Evolutionary conservation across 2,113 vertebrate species (phyloP), one percentile per base, ranked within the genome.

Genomic region (Tupaia tana): DNA sequence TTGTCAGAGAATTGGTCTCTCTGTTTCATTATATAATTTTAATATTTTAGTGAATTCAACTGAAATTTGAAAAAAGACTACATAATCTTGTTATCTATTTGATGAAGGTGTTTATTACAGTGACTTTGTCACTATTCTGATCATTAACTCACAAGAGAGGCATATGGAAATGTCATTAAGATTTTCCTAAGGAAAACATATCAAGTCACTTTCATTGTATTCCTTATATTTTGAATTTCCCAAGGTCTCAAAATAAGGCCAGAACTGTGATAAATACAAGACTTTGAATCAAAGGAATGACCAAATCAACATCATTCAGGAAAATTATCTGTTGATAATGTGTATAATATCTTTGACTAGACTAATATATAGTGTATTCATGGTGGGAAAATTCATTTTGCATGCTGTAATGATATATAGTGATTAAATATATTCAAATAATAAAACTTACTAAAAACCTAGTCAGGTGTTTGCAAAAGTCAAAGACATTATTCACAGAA

Each of bases 21-120:
- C 27, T 54, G 2, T 81, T 75, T 93, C 83, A 66, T 93, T 70
- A 66, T n/a, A 52, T 81, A 92, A 86, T 78, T 73, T 12, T 83
- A 74, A 20, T 92, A 73, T 71, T 80, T 11, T 90, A 58, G 22
- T 61, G 64, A 54, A 79, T 20, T 58, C 29, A 81, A 77, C 3
- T 29, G 18, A n/a, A 88, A 27, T 52, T 4, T 9, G 5, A 79
- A 82, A 91, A 69, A n/a, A 29, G 29, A 54, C 56, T 58, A 18
- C 9, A 25, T 34, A 9, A 2, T 80, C 54, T 24, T 85, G 10
- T 73, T 64, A 77, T 67, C 89, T 73, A 20, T 66, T 7, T 77
- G 3, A 43, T 63, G 58, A 80, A 64, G 3, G 12, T 69, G 9
- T 18, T 61, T 70, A 63, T 83, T 79, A 24, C 31, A 61, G 24